A percentile compares a stretch with the other conserved stretches of the same genome.
These are phyloP conservation scores for Narcine bancroftii DNA, from an alignment of 2,113 vertebrate species.

Conservation along the genomic window DNA sequence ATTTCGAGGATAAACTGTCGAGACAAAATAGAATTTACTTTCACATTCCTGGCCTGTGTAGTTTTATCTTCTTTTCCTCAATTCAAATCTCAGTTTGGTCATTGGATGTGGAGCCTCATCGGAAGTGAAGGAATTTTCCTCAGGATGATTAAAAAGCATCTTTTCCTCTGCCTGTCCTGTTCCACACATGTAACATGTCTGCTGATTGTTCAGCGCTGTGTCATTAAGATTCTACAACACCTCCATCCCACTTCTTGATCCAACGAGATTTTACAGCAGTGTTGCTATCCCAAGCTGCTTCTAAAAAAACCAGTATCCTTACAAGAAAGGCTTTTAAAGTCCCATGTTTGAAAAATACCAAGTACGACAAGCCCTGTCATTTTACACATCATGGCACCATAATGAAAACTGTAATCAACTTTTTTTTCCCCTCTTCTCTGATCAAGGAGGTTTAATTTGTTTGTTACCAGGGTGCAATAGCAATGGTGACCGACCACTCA, in stretches of 20 bases:
- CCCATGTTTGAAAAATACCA: neutral
- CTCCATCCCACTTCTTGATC: neutral
- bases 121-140: neutral
- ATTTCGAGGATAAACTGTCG: neutral
- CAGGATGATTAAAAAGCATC: neutral
- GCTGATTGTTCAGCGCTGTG: neutral
- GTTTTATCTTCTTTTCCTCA: neutral
- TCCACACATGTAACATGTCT: neutral
- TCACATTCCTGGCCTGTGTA: neutral
- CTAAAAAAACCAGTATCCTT: neutral
- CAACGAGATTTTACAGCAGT: neutral
- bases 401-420: neutral
- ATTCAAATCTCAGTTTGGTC: neutral
- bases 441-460: neutral
- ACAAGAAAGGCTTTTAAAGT: neutral
- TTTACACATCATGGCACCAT: neutral
- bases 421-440: neutral
- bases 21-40: constrained; percentile 1
- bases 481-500: neutral
- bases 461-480: neutral
- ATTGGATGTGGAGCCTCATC: neutral
- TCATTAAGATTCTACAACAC: neutral
- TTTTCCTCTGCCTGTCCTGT: neutral
- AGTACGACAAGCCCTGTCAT: neutral
- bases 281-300: neutral